phyloP scores from a whole-genome alignment of 2,888 invertebrate species.

The Phragmatobia fuliginosa region DNA sequence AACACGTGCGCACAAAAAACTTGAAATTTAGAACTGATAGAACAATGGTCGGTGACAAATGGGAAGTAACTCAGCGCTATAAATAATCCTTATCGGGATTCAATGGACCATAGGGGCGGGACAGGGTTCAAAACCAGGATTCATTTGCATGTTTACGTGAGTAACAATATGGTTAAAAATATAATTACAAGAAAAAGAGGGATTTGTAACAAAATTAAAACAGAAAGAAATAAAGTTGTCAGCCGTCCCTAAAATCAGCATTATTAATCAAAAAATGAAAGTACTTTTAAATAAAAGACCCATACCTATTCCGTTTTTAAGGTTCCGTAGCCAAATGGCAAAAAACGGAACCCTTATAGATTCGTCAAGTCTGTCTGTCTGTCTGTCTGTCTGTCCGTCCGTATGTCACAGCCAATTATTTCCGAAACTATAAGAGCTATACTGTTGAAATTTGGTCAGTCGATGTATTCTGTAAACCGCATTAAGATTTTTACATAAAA shows the following conservation, averaged over 20 bases:
- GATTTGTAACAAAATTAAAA: not conserved
- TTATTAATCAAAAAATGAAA: too few species aligned
- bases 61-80: conserved; percentile 63
- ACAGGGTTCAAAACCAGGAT: conserved; percentile 50
- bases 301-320: too few species aligned
- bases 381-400: too few species aligned
- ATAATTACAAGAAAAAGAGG: not conserved
- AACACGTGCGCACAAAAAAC: conserved; percentile 46
- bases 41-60: conserved; percentile 56
- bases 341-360: too few species aligned
- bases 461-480: too few species aligned
- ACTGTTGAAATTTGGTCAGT: too few species aligned
- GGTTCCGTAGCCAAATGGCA: too few species aligned
- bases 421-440: too few species aligned
- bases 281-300: not conserved
- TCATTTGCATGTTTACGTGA: conserved; percentile 22
- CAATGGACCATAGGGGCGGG: conserved; percentile 68
- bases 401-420: too few species aligned
- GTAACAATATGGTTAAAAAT: conserved; percentile 11
- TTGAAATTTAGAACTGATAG: conserved; percentile 43
- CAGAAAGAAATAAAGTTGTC: not conserved
- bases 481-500: too few species aligned
- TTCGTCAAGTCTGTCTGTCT: too few species aligned
- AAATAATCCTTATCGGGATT: conserved; percentile 78
- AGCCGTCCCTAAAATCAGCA: too few species aligned